Percentiles rank a stretch among this genome's conserved stretches.
Evolutionary conservation across 2,888 invertebrate species (phyloP).

Genomic region (Cosmopolites sordidus): DNA sequence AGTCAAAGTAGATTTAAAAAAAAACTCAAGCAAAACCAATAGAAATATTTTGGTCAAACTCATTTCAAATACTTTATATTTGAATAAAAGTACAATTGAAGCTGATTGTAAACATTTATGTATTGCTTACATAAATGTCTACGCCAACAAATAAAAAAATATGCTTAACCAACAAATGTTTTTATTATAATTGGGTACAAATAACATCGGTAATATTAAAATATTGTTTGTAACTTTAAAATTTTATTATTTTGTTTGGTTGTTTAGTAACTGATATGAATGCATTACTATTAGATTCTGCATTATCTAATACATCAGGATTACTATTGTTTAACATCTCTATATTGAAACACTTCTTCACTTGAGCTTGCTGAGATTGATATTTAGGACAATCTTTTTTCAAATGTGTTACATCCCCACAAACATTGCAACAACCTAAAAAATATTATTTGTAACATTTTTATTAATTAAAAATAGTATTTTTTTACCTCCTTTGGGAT

Average conservation of each 20-base stretch:
- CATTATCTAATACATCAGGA: constrained; percentile 38
- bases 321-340: constrained; percentile 37
- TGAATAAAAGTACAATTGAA: no score
- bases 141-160: neutral
- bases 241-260: constrained; percentile 40
- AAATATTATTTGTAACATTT: neutral
- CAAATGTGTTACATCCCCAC: constrained; percentile 82
- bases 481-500: constrained; percentile 67
- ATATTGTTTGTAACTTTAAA: constrained; percentile 27
- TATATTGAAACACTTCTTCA: constrained; percentile 33
- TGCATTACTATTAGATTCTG: constrained; percentile 10
- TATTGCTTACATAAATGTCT: no score
- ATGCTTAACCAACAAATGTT: neutral
- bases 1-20: no score
- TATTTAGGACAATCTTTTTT: constrained; percentile 72
- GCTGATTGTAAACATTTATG: neutral
- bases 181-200: no score
- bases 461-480: neutral
- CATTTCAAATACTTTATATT: no score
- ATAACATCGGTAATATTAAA: no score
- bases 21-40: no score
- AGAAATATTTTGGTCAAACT: no score
- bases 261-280: constrained; percentile 16
- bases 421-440: constrained; percentile 62
- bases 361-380: constrained; percentile 38